phyloP scores from a whole-genome alignment of 2,113 vertebrate species.

The Phalacrocorax aristotelis region DNA sequence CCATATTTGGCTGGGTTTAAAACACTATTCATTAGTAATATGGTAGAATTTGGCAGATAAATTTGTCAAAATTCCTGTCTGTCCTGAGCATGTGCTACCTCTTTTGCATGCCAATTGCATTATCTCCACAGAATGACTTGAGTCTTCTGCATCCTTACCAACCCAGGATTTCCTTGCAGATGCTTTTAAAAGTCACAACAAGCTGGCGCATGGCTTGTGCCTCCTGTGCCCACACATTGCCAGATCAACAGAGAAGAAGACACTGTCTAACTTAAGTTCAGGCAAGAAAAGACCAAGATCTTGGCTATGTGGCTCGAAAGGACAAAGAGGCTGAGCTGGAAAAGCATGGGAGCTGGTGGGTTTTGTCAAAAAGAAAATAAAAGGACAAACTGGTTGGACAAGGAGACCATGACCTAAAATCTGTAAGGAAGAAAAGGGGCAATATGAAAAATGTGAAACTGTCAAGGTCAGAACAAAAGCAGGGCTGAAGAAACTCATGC shows the following conservation, averaged over 20 bases:
- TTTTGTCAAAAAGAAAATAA: background rate
- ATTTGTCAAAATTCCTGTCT: conserved; percentile 18
- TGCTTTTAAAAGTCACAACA: background rate
- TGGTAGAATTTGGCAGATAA: conserved; percentile 15
- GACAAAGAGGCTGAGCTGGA: background rate
- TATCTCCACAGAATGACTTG: background rate
- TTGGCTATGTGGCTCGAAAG: background rate
- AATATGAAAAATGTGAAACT: background rate
- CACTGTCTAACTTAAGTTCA: background rate
- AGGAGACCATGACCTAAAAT: background rate
- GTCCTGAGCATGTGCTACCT: background rate
- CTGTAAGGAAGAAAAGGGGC: background rate
- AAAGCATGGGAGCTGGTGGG: background rate
- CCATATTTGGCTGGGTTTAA: conserved; percentile 46
- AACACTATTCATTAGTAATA: conserved; percentile 25
- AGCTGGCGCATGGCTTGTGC: background rate
- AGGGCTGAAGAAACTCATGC: background rate
- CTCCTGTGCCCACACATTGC: background rate
- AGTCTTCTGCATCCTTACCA: background rate
- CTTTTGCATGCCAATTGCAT: background rate
- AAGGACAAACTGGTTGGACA: background rate
- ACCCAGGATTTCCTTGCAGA: background rate
- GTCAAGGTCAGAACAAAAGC: background rate
- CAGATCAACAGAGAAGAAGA: background rate
- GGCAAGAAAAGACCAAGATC: background rate